Evolutionary conservation across 2,113 vertebrate genomes (phyloP), one percentile per base, ranked within the genome.

Genomic region (Nyctereutes procyonoides): DNA sequence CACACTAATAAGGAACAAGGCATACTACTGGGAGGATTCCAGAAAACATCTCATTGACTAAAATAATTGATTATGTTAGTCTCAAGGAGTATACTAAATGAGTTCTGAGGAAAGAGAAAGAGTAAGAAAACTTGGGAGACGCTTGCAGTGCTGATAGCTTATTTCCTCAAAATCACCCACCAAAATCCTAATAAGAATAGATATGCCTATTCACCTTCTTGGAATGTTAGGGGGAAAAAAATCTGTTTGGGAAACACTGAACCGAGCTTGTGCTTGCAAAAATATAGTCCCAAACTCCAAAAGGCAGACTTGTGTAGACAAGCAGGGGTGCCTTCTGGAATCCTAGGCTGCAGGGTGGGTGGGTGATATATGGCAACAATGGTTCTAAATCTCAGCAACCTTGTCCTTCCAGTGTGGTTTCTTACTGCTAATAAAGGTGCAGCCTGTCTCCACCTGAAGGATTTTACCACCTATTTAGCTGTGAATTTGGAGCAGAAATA

Each of bases 401-500:
- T 14, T 84, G 30, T 87, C 56, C 48, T 95, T 81, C 62, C 71
- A 38, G 20, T 22, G 28, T 88, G n/a, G 14, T 88, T 97, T 95
- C 48, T 12, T 35, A 43, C 58, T 88, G 32, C 56, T 71, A 81
- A 96, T 80, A 82, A 90, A 95, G 56, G 32, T 87, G n/a, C 1
- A 92, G 2, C 32, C 63, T 91, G 15, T 95, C 74, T 93, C 32
- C 65, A 5, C 48, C 79, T 82, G 14, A 88, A 65, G 58, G 85
- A 30, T 3, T 85, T 80, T 35, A 79, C 26, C 74, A 88, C 76
- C 43, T 83, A 74, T 48, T 83, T 79, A 95, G 92, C 86, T 97
- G 67, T 97, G 96, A 94, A 89, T n/a, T 73, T 96, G 93, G 83
- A 98, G 51, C 71, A 82, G 32, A 89, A 97, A 88, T 93, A 97